These are phyloP conservation scores for Drosophila atripex DNA, from an alignment of 2,888 invertebrate genomes.

Conservation along the genomic window DNA sequence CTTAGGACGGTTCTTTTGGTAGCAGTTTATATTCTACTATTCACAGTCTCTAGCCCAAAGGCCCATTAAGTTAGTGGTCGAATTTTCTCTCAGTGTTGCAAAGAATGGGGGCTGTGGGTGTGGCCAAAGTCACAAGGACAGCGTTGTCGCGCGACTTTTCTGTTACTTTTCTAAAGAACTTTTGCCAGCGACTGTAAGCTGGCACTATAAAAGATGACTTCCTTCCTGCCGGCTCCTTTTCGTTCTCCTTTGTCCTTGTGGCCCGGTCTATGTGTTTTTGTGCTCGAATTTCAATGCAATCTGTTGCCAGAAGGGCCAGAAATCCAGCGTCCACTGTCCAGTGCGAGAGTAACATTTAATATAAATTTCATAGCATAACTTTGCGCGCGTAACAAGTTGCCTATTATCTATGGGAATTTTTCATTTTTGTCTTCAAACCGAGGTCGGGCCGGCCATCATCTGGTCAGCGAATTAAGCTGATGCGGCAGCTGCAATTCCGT, in stretches of 20 bases:
- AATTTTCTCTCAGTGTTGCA: background rate
- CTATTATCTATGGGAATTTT: constrained; percentile 58
- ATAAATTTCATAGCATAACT: constrained; percentile 67
- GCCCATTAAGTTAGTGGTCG: too few relatives aligned
- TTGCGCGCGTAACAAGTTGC: constrained; percentile 72
- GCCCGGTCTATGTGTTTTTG: constrained; percentile 9
- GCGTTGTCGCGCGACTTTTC: constrained; percentile 51
- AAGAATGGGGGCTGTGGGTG: constrained; percentile 3
- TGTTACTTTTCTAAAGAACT: constrained; percentile 41
- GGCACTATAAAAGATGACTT: constrained; percentile 75
- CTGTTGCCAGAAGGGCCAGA: constrained; percentile 48
- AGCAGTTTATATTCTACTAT: too few relatives aligned
- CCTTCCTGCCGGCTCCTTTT: constrained; percentile 35
- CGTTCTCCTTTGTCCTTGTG: constrained; percentile 2
- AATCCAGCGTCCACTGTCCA: constrained; percentile 12
- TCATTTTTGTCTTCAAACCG: constrained; percentile 33
- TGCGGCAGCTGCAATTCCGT: constrained; percentile 69
- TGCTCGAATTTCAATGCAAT: constrained; percentile 69
- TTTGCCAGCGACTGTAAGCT: constrained; percentile 60
- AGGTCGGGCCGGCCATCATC: constrained; percentile 47
- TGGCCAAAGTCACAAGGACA: constrained; percentile 71
- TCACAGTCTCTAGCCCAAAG: too few relatives aligned
- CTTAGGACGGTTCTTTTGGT: too few relatives aligned
- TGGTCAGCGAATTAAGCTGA: constrained; percentile 71
- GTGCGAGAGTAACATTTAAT: constrained; percentile 45